Percentiles rank a stretch among this genome's conserved stretches.
Evolutionary conservation across 2,888 invertebrate genomes (phyloP).

Genomic region (Mongoloraphidia duomilia): DNA sequence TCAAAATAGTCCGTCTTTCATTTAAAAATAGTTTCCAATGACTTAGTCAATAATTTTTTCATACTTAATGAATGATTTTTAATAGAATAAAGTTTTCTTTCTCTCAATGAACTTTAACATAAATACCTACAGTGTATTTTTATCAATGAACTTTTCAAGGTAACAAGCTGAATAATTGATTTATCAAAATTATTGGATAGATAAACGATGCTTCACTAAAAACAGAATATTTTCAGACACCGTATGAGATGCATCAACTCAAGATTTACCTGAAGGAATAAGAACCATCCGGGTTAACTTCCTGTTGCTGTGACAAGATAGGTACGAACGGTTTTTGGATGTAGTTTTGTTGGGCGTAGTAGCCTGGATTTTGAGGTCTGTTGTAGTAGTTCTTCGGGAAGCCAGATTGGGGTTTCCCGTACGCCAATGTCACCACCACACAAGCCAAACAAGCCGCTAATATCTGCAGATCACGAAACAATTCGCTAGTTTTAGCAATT

Average conservation of each 20-base stretch:
- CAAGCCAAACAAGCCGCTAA: neutral
- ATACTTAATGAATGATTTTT: too few species aligned
- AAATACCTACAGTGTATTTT: too few species aligned
- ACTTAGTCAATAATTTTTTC: too few species aligned
- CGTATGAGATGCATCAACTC: too few species aligned
- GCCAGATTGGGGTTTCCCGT: neutral
- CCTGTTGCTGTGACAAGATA: slow-evolving; percentile 21
- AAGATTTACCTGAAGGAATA: slow-evolving; percentile 38
- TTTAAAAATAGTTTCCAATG: too few species aligned
- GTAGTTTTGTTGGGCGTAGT: neutral
- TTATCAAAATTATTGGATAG: too few species aligned
- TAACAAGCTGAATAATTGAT: too few species aligned
- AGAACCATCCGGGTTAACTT: slow-evolving; percentile 37
- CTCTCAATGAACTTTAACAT: too few species aligned
- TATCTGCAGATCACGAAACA: neutral
- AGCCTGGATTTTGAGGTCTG: neutral
- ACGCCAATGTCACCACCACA: neutral
- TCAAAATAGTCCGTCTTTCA: too few species aligned
- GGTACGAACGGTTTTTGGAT: slow-evolving; percentile 4
- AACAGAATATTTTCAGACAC: neutral
- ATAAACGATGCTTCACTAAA: too few species aligned
- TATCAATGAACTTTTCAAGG: too few species aligned
- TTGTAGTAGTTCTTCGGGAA: neutral
- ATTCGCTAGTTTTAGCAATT: neutral
- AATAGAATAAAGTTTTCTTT: too few species aligned